These are phyloP conservation scores for Pelochelys cantorii DNA, from an alignment of 2,797 vertebrate genomes.

Conservation along the genomic window DNA sequence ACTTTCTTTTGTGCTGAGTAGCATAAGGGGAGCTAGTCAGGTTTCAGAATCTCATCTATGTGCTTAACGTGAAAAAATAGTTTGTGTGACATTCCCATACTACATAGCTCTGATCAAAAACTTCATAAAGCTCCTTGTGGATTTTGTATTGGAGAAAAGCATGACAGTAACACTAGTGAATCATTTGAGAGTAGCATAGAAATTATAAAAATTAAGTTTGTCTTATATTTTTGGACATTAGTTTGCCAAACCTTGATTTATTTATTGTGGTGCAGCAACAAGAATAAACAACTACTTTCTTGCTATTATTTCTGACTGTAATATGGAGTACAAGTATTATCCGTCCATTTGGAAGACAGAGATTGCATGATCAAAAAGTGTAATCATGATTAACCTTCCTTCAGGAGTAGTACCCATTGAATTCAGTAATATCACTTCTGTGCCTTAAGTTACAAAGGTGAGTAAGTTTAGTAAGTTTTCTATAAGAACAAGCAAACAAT, in stretches of 20 bases:
- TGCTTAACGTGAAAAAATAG: neutral
- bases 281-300: neutral
- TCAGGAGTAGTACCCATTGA: too few species aligned
- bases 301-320: neutral
- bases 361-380: neutral
- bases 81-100: neutral
- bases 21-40: neutral
- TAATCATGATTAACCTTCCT: too few species aligned
- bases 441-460: too few species aligned
- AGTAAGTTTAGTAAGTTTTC: too few species aligned
- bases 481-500: too few species aligned
- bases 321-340: accelerated
- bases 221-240: too few species aligned
- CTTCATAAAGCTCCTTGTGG: neutral
- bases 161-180: neutral
- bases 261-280: accelerated
- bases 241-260: neutral
- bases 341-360: neutral
- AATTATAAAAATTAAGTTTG: neutral
- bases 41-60: neutral
- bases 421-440: too few species aligned
- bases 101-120: neutral
- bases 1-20: neutral
- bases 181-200: neutral
- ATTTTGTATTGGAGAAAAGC: neutral